These are phyloP conservation scores for Alviniconcha marisindica DNA, from an alignment of 1,140 invertebrate genomes.

Conservation along the genomic window DNA sequence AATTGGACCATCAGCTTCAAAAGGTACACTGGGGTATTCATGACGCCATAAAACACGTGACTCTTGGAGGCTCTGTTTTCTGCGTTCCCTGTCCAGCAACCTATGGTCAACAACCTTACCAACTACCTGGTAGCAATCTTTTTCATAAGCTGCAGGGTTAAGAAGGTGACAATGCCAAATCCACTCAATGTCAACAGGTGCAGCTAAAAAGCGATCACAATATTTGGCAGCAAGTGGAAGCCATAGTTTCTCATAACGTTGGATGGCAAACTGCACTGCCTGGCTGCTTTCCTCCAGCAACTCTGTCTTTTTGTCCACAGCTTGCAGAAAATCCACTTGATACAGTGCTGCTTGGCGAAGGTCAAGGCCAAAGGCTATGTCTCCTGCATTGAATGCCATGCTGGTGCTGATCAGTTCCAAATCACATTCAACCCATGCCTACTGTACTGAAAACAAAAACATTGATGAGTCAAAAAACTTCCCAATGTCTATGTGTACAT, in stretches of 20 bases:
- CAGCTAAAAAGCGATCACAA: constrained; percentile 59
- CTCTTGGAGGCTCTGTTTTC: constrained; percentile 48
- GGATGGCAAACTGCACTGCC: constrained; percentile 66
- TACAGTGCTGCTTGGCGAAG: constrained; percentile 45
- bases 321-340: constrained; percentile 56
- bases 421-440: constrained; percentile 16
- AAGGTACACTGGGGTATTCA: constrained; percentile 63
- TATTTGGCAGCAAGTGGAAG: constrained; percentile 75
- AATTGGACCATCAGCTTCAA: constrained; percentile 52
- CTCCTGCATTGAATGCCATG: constrained; percentile 34
- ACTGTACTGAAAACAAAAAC: background rate
- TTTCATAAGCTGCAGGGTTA: constrained; percentile 73
- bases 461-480: no score
- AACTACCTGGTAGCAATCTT: constrained; percentile 73
- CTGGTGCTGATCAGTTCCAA: background rate
- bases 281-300: constrained; percentile 47
- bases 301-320: constrained; percentile 48
- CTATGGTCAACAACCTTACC: constrained; percentile 74
- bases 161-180: constrained; percentile 78
- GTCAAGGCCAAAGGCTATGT: constrained; percentile 32
- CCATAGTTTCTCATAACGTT: constrained; percentile 77
- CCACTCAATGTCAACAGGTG: constrained; percentile 78
- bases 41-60: constrained; percentile 61
- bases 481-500: no score
- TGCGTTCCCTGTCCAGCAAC: constrained; percentile 63